Base-by-base conservation (phyloP, 2,888 invertebrate species). In the Melieria picta region DNA sequence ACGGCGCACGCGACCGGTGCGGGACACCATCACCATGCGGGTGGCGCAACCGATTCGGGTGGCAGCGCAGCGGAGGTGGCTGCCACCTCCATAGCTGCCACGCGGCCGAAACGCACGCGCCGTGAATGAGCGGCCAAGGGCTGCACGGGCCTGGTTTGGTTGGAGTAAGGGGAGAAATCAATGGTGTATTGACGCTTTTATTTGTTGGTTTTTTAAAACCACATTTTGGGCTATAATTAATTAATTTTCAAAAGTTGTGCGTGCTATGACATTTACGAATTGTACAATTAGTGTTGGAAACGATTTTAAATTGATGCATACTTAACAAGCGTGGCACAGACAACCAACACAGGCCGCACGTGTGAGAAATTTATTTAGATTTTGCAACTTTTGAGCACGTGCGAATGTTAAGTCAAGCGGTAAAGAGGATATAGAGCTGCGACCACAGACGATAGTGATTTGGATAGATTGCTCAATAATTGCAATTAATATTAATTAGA, bases 41-140 rank as follows among this genome's bases (percentile, higher is more conserved):
- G 78, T 78, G 5, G 79, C 77, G 57, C 72, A 56, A 10, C 52
- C 52, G 42, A 79, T 79, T 10, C 74, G 77, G 11, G 77, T 50
- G 16, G 61, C 60, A 46, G 61, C 65, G 10, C 69, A 55, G 70
- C 75, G 0, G 74, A 77, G 0, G 62, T 75, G 10, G 72, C 74
- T 46, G 76, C 75, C 7, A 82, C 82, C 71, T 83, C 83, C 11
- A 80, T 83, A 72, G 83, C 83, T 11, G 77, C 79, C 45, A 79
- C 84, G 11, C 77, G 84, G 11, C 82, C 84, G 1, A 84, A 84
- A 74, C 80, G 84, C 62, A 81, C 82, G 61, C 78, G 84, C 62
- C 82, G 84, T 68, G 84, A 84, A 78, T 84, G 74, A 76, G 74
- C 71, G n/a, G n/a, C n/a, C n/a, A n/a, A n/a, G 9, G 50, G 3